A percentile compares a stretch with the other conserved stretches of the same genome.
Evolutionary conservation across 2,113 vertebrate genomes (phyloP).

Genomic region (Mus spicilegus): DNA sequence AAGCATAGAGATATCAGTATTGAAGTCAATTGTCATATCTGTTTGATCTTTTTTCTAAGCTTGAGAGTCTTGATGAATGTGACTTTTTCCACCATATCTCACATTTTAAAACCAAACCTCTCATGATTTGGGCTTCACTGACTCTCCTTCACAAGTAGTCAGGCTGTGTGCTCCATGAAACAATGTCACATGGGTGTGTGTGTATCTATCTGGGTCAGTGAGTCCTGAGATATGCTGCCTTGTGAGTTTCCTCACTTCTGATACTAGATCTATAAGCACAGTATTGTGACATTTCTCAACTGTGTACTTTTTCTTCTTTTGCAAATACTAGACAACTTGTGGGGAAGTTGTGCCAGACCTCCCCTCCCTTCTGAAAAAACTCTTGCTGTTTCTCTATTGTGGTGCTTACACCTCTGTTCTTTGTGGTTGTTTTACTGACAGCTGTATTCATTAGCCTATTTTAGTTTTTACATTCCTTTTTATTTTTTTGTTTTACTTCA

Average conservation of each 20-base stretch:
- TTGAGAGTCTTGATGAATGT: not conserved
- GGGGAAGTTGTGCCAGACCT: not conserved
- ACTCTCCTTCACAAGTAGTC: not conserved
- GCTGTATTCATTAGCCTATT: not conserved
- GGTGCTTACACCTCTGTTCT: not conserved
- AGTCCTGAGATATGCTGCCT: fast-evolving
- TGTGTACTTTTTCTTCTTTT: not conserved
- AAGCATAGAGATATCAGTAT: not conserved
- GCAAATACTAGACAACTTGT: not conserved
- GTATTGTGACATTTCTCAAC: not conserved
- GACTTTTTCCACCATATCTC: not conserved
- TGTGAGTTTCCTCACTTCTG: not conserved
- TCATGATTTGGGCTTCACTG: not conserved
- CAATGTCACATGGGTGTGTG: not conserved
- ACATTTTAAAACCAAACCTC: not conserved
- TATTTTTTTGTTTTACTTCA: not conserved
- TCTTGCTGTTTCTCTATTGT: not conserved
- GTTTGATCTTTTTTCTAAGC: not conserved
- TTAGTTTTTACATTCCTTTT: not conserved
- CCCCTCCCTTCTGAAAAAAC: not conserved
- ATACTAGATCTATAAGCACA: not conserved
- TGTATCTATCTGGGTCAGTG: not conserved
- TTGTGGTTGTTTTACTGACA: not conserved
- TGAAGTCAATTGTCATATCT: not conserved
- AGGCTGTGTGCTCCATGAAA: not conserved